phyloP scores from a whole-genome alignment of 2,888 invertebrate species.

The Cancer borealis region DNA sequence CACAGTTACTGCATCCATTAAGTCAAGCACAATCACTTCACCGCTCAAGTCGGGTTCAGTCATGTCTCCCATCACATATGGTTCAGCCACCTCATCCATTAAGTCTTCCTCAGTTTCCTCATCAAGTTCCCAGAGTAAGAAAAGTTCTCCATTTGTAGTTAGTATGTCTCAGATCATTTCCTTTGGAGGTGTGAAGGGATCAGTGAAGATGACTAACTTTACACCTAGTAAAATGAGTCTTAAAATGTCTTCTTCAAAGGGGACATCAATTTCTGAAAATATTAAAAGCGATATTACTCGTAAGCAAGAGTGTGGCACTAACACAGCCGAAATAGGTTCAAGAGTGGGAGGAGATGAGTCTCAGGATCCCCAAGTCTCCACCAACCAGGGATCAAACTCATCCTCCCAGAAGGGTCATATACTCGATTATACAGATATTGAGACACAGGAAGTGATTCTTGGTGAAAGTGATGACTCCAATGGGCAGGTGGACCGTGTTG shows the following conservation, averaged over 20 bases:
- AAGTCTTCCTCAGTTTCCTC: neutral
- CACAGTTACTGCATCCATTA: neutral
- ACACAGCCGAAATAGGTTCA: neutral
- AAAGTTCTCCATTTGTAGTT: slow-evolving; percentile 38
- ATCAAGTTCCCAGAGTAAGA: neutral
- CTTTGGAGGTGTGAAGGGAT: neutral
- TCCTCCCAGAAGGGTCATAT: slow-evolving; percentile 42
- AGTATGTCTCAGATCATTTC: slow-evolving; percentile 48
- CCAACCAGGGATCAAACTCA: neutral
- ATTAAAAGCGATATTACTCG: neutral
- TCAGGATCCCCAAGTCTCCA: neutral
- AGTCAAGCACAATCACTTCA: neutral
- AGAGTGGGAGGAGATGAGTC: neutral
- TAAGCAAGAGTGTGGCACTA: neutral
- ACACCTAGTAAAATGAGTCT: slow-evolving; percentile 46
- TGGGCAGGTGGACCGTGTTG: slow-evolving; percentile 42
- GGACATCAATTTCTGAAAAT: neutral
- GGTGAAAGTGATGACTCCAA: slow-evolving; percentile 62
- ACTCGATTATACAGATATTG: slow-evolving; percentile 65
- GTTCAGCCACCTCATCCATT: neutral
- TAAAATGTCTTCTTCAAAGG: slow-evolving; percentile 38
- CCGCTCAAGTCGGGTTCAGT: neutral
- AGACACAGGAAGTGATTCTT: slow-evolving; percentile 69
- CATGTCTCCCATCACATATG: neutral
- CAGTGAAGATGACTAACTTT: neutral